These are phyloP conservation scores for Drosophila ironensis DNA, from an alignment of 1,140 invertebrate species.

Conservation along the genomic window DNA sequence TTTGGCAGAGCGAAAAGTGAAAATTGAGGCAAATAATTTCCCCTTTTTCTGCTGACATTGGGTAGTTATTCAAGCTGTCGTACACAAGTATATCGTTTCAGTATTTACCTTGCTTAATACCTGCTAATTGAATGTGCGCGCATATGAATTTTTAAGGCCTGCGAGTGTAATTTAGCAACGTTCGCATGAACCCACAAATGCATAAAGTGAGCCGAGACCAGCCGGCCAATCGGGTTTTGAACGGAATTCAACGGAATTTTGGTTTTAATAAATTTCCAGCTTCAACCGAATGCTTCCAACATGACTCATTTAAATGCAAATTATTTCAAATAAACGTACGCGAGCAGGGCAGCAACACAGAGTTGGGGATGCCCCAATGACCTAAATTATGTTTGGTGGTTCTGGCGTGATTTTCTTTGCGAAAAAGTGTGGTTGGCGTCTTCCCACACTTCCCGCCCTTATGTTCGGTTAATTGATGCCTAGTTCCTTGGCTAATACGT, in stretches of 20 bases:
- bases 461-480: constrained; percentile 3
- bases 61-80: constrained; percentile 14
- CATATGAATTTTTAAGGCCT: constrained; percentile 32
- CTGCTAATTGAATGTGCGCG: constrained; percentile 17
- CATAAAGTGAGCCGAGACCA: too few species aligned
- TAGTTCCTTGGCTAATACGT: constrained; percentile 23
- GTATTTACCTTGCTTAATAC: constrained; percentile 18
- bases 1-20: too few species aligned
- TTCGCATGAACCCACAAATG: constrained; percentile 44
- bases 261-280: constrained; percentile 31
- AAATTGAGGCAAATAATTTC: constrained; percentile 36
- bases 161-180: constrained; percentile 62
- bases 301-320: constrained; percentile 62
- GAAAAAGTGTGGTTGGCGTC: too few species aligned
- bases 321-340: constrained; percentile 44
- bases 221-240: constrained; percentile 31
- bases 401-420: too few species aligned
- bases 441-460: neutral
- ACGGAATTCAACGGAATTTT: constrained; percentile 51
- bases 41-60: constrained; percentile 47
- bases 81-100: constrained; percentile 34
- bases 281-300: constrained; percentile 13
- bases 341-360: neutral
- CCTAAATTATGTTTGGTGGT: too few species aligned
- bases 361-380: neutral